Evolutionary conservation across 2,797 vertebrate species (phyloP).

Genomic region (Lemur catta): DNA sequence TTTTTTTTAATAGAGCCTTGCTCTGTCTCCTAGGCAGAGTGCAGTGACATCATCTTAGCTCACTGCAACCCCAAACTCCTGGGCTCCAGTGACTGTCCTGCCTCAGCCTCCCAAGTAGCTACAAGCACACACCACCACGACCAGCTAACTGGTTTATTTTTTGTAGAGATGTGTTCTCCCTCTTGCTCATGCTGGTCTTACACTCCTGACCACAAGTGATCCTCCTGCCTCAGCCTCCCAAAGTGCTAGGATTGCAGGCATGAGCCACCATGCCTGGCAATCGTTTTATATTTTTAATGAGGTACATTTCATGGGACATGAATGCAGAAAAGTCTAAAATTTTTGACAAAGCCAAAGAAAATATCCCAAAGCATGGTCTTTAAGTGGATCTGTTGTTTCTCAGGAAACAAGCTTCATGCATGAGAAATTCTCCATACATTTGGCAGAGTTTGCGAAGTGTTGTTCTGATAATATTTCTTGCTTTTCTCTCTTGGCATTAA

Average conservation of each 20-base stretch:
- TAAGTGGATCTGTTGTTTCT: background rate
- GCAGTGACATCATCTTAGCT: background rate
- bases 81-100: background rate
- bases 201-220: background rate
- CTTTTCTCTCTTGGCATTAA: background rate
- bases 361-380: background rate
- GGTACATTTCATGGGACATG: background rate
- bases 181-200: background rate
- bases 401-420: background rate
- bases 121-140: background rate
- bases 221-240: background rate
- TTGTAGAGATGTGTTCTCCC: background rate
- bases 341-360: constrained; percentile 9
- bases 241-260: background rate
- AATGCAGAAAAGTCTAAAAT: background rate
- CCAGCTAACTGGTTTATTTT: background rate
- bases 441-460: background rate
- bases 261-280: background rate
- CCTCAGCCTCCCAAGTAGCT: background rate
- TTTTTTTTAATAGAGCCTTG: background rate
- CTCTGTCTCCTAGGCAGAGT: background rate
- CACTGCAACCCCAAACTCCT: background rate
- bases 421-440: background rate
- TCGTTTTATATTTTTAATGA: background rate
- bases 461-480: background rate